Conservation (phyloP, 2,113 vertebrate genomes). For the Callithrix jacchus region DNA sequence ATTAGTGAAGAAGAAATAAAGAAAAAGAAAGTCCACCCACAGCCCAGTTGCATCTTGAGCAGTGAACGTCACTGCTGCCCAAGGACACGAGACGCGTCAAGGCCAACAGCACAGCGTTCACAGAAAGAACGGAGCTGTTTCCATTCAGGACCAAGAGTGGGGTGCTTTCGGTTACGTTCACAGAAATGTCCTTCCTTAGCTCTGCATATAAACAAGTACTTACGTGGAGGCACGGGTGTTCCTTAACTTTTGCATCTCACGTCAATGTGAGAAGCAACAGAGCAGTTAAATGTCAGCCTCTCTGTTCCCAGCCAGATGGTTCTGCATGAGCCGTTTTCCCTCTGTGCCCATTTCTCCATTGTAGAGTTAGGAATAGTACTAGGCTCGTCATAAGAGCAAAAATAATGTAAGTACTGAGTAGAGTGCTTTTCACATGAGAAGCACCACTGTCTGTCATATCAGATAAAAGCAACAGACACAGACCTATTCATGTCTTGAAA, state of each 20-base stretch:
- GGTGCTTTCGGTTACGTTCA: too few relatives aligned
- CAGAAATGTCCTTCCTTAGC: background rate
- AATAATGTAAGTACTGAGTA: background rate
- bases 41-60: background rate
- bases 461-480: background rate
- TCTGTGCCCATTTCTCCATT: background rate
- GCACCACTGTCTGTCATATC: background rate
- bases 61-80: too few relatives aligned
- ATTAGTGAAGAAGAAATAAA: accelerated
- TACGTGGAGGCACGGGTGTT: accelerated
- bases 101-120: accelerated
- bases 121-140: background rate
- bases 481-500: background rate
- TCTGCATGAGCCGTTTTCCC: background rate
- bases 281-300: accelerated
- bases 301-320: accelerated
- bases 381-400: background rate
- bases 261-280: background rate
- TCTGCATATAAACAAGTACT: too few relatives aligned
- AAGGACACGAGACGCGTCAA: background rate
- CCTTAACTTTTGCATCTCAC: background rate
- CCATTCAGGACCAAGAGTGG: background rate
- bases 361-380: too few relatives aligned
- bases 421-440: accelerated
- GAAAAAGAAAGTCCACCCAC: background rate